Evolutionary conservation across 2,113 vertebrate genomes (phyloP).

Genomic region (Nannospalax galili): DNA sequence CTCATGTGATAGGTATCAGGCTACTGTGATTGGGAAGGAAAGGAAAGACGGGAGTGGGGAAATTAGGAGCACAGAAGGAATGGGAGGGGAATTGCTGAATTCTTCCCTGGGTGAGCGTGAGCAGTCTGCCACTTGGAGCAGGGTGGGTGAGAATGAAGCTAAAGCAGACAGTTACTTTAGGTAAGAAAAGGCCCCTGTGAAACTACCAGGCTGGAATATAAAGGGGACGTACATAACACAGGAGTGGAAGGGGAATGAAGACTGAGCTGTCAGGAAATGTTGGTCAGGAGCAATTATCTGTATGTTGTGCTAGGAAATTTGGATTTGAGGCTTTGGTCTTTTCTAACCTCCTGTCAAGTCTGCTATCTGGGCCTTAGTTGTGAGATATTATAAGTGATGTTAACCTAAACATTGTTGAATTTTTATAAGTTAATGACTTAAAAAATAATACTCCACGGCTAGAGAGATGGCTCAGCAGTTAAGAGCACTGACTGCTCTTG

Average conservation of each 20-base stretch:
- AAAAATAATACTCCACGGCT: background rate
- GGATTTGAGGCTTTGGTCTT: background rate
- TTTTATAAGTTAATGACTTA: conserved; percentile 26
- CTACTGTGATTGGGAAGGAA: background rate
- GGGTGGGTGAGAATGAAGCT: background rate
- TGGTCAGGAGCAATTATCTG: background rate
- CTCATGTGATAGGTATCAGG: background rate
- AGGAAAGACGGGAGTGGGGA: background rate
- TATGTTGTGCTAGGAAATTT: background rate
- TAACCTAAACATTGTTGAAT: conserved; percentile 33
- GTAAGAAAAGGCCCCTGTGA: background rate
- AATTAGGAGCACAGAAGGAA: background rate
- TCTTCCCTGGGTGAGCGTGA: background rate
- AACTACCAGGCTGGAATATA: background rate
- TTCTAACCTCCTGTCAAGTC: background rate
- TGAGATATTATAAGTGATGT: conserved; percentile 14
- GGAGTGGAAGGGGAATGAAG: background rate
- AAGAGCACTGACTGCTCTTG: no score
- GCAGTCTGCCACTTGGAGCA: no score
- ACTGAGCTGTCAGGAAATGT: background rate
- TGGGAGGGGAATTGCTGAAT: background rate
- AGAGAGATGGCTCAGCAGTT: no score
- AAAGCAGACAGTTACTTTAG: background rate
- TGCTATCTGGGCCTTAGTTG: background rate
- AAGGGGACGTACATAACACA: background rate